Evolutionary conservation across 1,140 invertebrate genomes (phyloP).

Genomic region (Schlechtendalia chinensis): DNA sequence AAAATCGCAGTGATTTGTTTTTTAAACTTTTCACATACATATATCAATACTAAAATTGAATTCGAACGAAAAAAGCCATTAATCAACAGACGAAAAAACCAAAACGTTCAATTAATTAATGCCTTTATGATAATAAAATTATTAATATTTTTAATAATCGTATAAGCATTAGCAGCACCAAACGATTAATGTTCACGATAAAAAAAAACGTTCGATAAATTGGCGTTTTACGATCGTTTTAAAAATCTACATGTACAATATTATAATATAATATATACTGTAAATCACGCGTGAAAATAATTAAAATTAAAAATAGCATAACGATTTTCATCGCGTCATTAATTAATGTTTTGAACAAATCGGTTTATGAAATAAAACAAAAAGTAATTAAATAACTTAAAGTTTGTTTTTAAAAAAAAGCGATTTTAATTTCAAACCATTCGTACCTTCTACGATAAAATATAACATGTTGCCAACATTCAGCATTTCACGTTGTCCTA

Average conservation of each 20-base stretch:
- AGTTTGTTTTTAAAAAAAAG: too few species aligned
- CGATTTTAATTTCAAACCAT: too few species aligned
- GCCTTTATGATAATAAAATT: not conserved
- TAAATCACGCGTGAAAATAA: not conserved
- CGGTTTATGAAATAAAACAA: too few species aligned
- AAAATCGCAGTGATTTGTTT: too few species aligned
- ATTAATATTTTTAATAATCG: not conserved
- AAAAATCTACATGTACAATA: too few species aligned
- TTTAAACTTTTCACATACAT: not conserved
- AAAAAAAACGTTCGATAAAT: slow-evolving; percentile 28
- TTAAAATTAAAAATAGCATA: not conserved
- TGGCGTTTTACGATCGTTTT: slow-evolving; percentile 12
- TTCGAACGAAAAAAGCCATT: not conserved
- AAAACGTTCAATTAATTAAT: not conserved
- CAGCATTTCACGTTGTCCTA: too few species aligned
- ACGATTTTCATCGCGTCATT: not conserved
- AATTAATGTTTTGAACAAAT: not conserved
- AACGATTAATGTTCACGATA: slow-evolving; percentile 25
- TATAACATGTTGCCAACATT: too few species aligned
- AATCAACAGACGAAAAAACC: not conserved
- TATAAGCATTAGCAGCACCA: not conserved
- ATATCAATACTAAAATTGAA: not conserved
- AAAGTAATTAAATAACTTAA: too few species aligned
- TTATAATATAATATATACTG: not conserved
- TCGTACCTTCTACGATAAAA: too few species aligned